Evolutionary conservation across 2,888 invertebrate genomes (phyloP).

Genomic region (Trachelus troglodyta): DNA sequence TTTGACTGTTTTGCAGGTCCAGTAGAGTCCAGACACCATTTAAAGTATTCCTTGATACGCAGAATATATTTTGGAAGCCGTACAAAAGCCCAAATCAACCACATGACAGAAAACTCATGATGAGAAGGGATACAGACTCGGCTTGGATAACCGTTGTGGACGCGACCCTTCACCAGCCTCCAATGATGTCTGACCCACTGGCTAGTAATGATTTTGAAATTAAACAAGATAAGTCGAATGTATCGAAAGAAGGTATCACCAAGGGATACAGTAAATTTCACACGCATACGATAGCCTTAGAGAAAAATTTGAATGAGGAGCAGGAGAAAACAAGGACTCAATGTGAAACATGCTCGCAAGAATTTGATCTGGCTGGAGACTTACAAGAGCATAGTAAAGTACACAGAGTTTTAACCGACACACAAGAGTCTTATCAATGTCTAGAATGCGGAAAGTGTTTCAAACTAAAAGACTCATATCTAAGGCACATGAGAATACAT

Average conservation of each 20-base stretch:
- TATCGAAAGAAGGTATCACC: background rate
- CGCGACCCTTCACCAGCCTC: slow-evolving; percentile 8
- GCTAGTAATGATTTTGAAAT: slow-evolving; percentile 23
- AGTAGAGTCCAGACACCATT: slow-evolving; percentile 49
- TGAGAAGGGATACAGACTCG: slow-evolving; percentile 31
- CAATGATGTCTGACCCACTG: slow-evolving; percentile 26
- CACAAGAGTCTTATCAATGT: slow-evolving; percentile 62
- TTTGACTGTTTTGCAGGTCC: slow-evolving; percentile 62
- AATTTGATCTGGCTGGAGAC: slow-evolving; percentile 2
- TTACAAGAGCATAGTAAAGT: slow-evolving; percentile 17
- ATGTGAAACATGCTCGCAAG: slow-evolving; percentile 23
- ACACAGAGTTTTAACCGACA: slow-evolving; percentile 11
- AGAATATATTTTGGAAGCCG: slow-evolving; percentile 47
- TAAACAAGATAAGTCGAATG: slow-evolving; percentile 18
- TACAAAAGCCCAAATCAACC: slow-evolving; percentile 31
- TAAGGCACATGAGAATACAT: slow-evolving; percentile 67
- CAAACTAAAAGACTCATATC: slow-evolving; percentile 68
- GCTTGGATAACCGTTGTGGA: slow-evolving; percentile 35
- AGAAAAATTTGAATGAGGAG: slow-evolving; percentile 17
- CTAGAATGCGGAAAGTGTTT: slow-evolving; percentile 68
- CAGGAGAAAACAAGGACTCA: slow-evolving; percentile 11
- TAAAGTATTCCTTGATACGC: slow-evolving; percentile 51
- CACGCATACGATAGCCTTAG: background rate
- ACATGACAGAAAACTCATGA: background rate
- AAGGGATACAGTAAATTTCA: background rate